Conservation (phyloP, 2,797 vertebrate species). For the Rhodeus uyekii region DNA sequence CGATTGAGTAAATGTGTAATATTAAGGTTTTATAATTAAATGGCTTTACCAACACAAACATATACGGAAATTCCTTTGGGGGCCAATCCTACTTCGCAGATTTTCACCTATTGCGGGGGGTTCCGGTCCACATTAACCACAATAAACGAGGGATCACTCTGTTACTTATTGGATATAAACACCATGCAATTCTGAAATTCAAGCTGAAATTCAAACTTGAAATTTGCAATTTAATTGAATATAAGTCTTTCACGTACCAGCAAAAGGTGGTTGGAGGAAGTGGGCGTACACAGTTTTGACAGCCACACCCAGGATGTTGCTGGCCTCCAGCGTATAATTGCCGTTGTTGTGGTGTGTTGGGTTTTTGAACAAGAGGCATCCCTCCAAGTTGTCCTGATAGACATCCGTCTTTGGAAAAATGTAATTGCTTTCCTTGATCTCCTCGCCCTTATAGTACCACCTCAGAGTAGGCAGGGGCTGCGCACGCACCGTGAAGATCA, state of each 20-base stretch:
- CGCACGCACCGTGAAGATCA: constrained; percentile 90
- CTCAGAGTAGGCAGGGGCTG: constrained; percentile 86
- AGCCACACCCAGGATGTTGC: constrained; percentile 85
- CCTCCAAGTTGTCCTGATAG: constrained; percentile 88
- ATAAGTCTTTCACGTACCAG: constrained; percentile 56
- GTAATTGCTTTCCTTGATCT: constrained; percentile 80
- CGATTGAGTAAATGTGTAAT: too few species aligned
- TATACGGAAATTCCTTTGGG: too few species aligned
- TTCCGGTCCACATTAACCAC: too few species aligned
- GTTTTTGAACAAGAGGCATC: constrained; percentile 92
- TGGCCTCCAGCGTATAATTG: constrained; percentile 93
- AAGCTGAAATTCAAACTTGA: background rate
- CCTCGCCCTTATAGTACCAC: constrained; percentile 84
- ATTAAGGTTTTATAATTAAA: too few species aligned
- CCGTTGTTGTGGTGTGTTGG: constrained; percentile 97
- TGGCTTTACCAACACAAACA: too few species aligned
- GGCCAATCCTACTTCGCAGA: too few species aligned
- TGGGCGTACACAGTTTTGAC: constrained; percentile 88
- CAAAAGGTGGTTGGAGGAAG: constrained; percentile 85
- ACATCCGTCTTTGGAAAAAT: constrained; percentile 83
- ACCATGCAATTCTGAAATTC: background rate
- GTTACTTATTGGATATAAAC: background rate
- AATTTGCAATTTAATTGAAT: background rate
- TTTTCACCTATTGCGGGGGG: too few species aligned
- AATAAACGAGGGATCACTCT: too few species aligned